A percentile compares a stretch with the other conserved stretches of the same genome.
These are phyloP conservation scores for Pollenia labialis DNA, from an alignment of 2,888 invertebrate genomes.

Conservation along the genomic window DNA sequence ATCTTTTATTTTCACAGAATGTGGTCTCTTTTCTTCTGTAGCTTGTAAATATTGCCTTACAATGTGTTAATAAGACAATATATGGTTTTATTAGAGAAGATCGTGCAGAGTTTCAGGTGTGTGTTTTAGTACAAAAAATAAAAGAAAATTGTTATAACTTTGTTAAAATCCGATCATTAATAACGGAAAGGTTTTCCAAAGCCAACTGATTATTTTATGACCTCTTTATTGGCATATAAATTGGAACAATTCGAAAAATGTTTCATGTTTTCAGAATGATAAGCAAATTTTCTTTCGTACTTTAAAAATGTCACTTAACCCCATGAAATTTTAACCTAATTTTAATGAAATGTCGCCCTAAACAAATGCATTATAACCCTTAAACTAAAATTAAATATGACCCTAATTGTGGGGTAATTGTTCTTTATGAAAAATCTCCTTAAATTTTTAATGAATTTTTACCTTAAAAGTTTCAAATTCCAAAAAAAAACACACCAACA, in stretches of 20 bases:
- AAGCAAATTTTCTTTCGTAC: too few species aligned
- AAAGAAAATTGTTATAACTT: not conserved
- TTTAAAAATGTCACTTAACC: too few species aligned
- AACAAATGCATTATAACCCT: too few species aligned
- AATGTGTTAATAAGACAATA: slow-evolving; percentile 71
- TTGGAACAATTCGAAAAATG: not conserved
- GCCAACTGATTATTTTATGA: not conserved
- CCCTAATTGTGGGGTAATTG: too few species aligned
- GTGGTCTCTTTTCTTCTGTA: slow-evolving; percentile 43
- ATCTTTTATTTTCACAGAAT: slow-evolving; percentile 62
- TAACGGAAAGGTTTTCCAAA: not conserved
- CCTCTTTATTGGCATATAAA: not conserved
- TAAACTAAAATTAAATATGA: too few species aligned
- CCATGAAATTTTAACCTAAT: too few species aligned
- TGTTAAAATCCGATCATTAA: not conserved
- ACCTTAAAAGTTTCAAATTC: too few species aligned
- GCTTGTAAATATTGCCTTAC: slow-evolving; percentile 58
- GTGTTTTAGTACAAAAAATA: not conserved
- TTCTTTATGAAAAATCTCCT: too few species aligned
- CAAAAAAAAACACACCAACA: too few species aligned
- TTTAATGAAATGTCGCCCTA: too few species aligned
- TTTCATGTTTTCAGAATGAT: too few species aligned
- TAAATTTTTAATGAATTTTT: too few species aligned
- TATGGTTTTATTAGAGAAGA: slow-evolving; percentile 51
- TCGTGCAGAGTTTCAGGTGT: slow-evolving; percentile 13